Conservation (phyloP, 2,888 invertebrate species). For the Cantharis lateralis region DNA sequence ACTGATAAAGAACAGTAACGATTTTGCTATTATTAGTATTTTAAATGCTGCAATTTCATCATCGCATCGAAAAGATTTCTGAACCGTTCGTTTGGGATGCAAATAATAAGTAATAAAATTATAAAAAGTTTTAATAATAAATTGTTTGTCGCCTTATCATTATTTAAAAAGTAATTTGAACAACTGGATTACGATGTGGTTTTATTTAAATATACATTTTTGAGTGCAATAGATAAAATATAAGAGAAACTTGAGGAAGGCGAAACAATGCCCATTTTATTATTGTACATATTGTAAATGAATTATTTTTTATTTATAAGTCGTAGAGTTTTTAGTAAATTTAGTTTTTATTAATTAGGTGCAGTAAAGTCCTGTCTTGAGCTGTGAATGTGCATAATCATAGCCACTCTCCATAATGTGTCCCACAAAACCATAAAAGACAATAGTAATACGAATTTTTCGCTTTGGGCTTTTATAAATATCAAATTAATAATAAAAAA, state of each 20-base stretch:
- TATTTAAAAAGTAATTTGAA: background rate
- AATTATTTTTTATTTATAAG: background rate
- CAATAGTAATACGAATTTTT: conserved; percentile 3
- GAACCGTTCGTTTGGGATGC: background rate
- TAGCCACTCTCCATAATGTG: conserved; percentile 12
- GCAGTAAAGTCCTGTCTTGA: conserved; percentile 15
- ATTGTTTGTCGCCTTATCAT: background rate
- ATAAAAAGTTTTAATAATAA: background rate
- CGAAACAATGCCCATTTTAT: conserved; percentile 23
- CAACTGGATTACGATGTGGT: background rate
- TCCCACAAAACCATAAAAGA: conserved; percentile 7
- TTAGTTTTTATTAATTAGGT: conserved; percentile 21
- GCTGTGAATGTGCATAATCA: conserved; percentile 22
- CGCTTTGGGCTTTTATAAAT: background rate
- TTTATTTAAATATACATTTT: conserved; percentile 6
- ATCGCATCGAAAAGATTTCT: background rate
- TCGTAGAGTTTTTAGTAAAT: conserved; percentile 28
- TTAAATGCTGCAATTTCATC: background rate
- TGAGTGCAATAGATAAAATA: conserved; percentile 12
- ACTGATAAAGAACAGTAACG: background rate
- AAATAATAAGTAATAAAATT: background rate
- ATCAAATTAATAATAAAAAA: background rate
- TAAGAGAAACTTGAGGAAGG: background rate
- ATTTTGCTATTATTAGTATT: background rate
- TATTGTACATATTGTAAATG: conserved; percentile 54